A percentile compares a stretch with the other conserved stretches of the same genome.
phyloP scores from a whole-genome alignment of 2,113 vertebrate species.

The Daubentonia madagascariensis region DNA sequence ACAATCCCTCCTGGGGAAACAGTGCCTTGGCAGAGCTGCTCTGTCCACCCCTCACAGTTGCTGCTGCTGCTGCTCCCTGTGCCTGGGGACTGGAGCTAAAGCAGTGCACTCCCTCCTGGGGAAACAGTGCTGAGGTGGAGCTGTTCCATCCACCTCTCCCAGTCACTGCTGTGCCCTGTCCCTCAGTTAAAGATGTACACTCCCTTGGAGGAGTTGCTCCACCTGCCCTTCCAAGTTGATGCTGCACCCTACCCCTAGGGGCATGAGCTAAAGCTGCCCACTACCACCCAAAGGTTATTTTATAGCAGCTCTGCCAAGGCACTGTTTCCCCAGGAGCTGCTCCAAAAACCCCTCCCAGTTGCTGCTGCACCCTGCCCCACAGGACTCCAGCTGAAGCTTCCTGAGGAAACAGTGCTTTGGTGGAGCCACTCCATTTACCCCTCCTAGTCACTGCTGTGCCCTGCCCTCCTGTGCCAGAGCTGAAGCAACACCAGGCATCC shows the following conservation, averaged over 20 bases:
- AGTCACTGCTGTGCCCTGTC: not conserved
- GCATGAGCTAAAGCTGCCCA: not conserved
- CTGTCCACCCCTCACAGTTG: not conserved
- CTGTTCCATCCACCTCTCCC: not conserved
- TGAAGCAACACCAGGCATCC: not conserved
- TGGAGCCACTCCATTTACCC: not conserved
- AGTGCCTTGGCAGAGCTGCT: not conserved
- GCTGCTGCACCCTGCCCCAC: not conserved
- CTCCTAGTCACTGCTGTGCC: not conserved
- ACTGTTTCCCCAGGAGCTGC: not conserved
- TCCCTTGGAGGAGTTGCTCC: not conserved
- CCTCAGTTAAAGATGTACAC: not conserved
- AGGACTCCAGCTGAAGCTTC: not conserved
- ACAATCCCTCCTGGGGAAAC: not conserved
- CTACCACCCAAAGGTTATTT: no score
- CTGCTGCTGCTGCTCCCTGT: not conserved
- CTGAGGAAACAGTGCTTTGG: not conserved
- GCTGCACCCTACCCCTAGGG: not conserved
- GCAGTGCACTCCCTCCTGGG: not conserved
- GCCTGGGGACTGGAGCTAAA: not conserved
- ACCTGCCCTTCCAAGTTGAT: not conserved
- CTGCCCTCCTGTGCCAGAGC: not conserved
- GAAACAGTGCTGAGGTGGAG: not conserved
- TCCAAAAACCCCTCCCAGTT: not conserved
- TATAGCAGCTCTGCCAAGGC: no score